These are phyloP conservation scores for Tipula unca DNA, from an alignment of 2,888 invertebrate genomes.

Conservation along the genomic window DNA sequence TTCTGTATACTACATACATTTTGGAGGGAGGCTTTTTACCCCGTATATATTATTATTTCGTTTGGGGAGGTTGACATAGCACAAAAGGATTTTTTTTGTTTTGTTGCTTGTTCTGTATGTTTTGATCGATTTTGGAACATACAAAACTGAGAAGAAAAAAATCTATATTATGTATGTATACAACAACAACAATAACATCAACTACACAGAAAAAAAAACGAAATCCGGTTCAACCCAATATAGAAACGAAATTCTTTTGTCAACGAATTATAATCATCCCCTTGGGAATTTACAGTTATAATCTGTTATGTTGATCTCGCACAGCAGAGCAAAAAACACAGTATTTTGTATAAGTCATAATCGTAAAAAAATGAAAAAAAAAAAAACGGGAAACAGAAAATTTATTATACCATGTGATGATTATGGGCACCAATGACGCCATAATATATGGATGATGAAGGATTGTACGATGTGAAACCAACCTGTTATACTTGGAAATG, in stretches of 20 bases:
- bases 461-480: background rate
- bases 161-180: background rate
- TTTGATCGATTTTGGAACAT: constrained; percentile 17
- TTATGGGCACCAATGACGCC: background rate
- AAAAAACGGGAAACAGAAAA: background rate
- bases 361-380: background rate
- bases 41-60: background rate
- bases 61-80: constrained; percentile 8
- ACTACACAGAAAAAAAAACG: background rate
- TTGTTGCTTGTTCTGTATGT: background rate
- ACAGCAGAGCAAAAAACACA: background rate
- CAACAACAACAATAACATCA: background rate
- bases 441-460: background rate
- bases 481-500: background rate
- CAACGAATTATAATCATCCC: constrained; percentile 19
- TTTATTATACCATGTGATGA: constrained; percentile 14
- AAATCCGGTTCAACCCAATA: constrained; percentile 9
- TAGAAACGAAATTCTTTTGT: background rate
- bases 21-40: background rate
- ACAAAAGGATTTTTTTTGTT: constrained; percentile 18
- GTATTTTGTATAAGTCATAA: background rate
- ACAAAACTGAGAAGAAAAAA: constrained; percentile 2
- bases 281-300: constrained; percentile 16
- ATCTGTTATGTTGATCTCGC: constrained; percentile 15
- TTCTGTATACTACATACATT: background rate